Evolutionary conservation across 2,888 invertebrate species (phyloP).

Genomic region (Tetragonula carbonaria): DNA sequence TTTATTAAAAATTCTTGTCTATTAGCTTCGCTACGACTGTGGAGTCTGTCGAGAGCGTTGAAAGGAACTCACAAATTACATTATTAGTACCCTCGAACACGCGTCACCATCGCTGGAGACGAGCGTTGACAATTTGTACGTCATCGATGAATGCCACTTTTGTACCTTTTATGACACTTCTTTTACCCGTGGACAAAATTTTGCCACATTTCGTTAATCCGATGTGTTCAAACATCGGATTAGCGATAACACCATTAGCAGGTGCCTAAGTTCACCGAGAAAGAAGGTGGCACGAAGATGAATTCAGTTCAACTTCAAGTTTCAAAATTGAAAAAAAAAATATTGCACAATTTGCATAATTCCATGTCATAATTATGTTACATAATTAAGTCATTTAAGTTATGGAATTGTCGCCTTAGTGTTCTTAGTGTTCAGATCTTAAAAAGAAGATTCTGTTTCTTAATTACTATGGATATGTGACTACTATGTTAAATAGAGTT

Average conservation of each 20-base stretch:
- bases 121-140: conserved; percentile 14
- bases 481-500: not conserved
- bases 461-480: not conserved
- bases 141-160: conserved; percentile 26
- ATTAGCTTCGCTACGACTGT: conserved; percentile 24
- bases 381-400: too few species aligned
- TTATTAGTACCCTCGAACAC: conserved; percentile 60
- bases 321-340: not conserved
- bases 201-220: too few species aligned
- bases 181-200: not conserved
- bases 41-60: conserved; percentile 58
- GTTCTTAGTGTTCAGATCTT: not conserved
- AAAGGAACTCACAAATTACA: conserved; percentile 75
- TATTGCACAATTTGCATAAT: not conserved
- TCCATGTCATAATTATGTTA: not conserved
- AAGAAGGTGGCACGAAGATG: not conserved
- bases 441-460: not conserved
- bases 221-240: not conserved
- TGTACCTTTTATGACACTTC: not conserved
- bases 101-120: conserved; percentile 26
- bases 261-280: not conserved
- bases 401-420: not conserved
- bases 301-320: not conserved
- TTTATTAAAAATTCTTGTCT: conserved; percentile 47
- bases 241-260: not conserved